Evolutionary conservation across 2,888 invertebrate species (phyloP).

Genomic region (Conops quadrifasciatus): DNA sequence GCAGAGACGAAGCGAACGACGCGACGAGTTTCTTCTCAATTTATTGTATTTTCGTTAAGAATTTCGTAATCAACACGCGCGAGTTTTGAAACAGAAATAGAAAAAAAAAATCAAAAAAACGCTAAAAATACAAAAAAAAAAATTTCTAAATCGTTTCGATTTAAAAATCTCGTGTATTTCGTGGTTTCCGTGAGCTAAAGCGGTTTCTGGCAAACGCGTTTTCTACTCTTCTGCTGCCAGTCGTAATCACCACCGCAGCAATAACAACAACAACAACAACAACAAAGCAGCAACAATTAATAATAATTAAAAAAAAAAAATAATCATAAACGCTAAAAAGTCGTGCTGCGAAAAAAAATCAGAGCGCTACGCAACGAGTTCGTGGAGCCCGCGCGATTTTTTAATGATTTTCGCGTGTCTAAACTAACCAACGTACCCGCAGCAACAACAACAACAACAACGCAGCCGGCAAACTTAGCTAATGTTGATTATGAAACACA

Average conservation of each 20-base stretch:
- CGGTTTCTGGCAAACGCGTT: not conserved
- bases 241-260: not conserved
- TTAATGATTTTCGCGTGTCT: conserved; percentile 10
- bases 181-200: not conserved
- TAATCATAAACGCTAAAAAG: not conserved
- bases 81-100: not conserved
- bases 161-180: not conserved
- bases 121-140: not conserved
- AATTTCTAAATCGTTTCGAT: not conserved
- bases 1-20: conserved; percentile 17
- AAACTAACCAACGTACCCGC: not conserved
- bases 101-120: not conserved
- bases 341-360: not conserved
- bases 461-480: not conserved
- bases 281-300: not conserved
- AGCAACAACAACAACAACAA: not conserved
- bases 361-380: not conserved
- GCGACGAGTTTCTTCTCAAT: conserved; percentile 8
- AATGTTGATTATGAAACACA: conserved; percentile 8
- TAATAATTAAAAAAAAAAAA: not conserved
- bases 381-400: not conserved
- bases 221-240: not conserved
- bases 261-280: not conserved
- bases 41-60: not conserved
- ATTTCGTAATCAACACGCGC: conserved; percentile 10